These are phyloP conservation scores for Dorcus parallelipipedus DNA, from an alignment of 2,888 invertebrate genomes.

Conservation along the genomic window DNA sequence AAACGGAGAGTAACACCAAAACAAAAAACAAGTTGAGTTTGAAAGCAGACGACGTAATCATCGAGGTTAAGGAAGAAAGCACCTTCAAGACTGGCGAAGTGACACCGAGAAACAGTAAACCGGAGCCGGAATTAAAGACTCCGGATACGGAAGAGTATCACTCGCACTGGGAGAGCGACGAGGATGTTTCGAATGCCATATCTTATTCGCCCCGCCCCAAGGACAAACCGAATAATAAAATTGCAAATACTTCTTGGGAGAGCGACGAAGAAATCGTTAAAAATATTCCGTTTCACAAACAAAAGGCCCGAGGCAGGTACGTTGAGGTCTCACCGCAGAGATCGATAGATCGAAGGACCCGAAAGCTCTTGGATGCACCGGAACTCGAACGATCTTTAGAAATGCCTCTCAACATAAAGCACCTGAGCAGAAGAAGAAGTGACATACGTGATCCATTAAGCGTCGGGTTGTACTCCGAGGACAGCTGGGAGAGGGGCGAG, in stretches of 20 bases:
- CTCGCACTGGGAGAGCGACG: conserved; percentile 38
- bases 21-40: neutral
- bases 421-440: conserved; percentile 8
- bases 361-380: neutral
- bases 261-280: conserved; percentile 26
- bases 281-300: too few species aligned
- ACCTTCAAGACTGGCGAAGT: neutral
- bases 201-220: conserved; percentile 7
- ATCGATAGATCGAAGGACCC: neutral
- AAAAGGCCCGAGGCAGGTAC: too few species aligned
- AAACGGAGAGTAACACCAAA: neutral
- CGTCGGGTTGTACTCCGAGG: conserved; percentile 15
- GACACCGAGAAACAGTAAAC: neutral
- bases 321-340: neutral
- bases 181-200: conserved; percentile 23
- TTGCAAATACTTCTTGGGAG: conserved; percentile 27
- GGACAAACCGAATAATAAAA: neutral
- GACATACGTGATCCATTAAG: conserved; percentile 2
- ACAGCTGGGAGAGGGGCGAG: conserved; percentile 29
- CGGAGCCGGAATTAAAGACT: conserved; percentile 15
- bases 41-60: neutral
- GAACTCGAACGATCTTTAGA: conserved; percentile 27
- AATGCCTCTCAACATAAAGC: conserved; percentile 28
- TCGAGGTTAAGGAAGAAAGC: neutral
- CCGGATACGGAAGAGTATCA: conserved; percentile 37